Evolutionary conservation across 2,113 vertebrate genomes (phyloP).

Genomic region (Erythrocercus mccallii): DNA sequence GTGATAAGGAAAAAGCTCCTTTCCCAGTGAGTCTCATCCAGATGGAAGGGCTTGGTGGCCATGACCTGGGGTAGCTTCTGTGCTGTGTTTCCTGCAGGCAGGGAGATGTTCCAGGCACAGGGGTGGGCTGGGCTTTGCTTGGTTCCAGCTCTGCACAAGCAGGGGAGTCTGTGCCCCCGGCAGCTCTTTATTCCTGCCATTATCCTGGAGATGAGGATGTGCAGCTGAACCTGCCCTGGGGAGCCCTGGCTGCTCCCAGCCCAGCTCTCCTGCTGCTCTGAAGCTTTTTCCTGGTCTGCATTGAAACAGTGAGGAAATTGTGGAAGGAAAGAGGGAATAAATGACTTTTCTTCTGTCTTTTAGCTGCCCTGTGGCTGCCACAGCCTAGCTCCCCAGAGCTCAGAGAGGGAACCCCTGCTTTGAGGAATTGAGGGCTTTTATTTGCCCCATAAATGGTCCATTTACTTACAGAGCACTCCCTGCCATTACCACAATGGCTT

Average conservation of each 20-base stretch:
- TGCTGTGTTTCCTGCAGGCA: not conserved
- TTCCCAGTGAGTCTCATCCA: not conserved
- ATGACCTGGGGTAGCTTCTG: not conserved
- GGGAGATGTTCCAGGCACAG: not conserved
- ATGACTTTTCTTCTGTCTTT: not conserved
- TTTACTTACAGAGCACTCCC: not conserved
- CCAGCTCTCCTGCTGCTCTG: not conserved
- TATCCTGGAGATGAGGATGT: not conserved
- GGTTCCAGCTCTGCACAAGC: not conserved
- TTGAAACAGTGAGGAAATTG: not conserved
- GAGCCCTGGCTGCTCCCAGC: not conserved
- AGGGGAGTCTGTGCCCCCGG: not conserved
- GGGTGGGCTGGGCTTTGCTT: not conserved
- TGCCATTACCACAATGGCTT: not conserved
- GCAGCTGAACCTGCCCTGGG: not conserved
- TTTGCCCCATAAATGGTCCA: not conserved
- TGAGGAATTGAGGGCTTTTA: not conserved
- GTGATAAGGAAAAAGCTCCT: not conserved
- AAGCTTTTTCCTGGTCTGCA: not conserved
- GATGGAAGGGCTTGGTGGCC: fast-evolving
- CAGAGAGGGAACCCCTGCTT: not conserved
- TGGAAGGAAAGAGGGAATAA: not conserved
- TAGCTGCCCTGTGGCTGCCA: not conserved
- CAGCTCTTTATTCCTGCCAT: not conserved
- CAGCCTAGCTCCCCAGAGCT: not conserved